Percentiles rank a stretch among this genome's conserved stretches.
Evolutionary conservation across 2,113 vertebrate species (phyloP).

Genomic region (Echinops telfairi): DNA sequence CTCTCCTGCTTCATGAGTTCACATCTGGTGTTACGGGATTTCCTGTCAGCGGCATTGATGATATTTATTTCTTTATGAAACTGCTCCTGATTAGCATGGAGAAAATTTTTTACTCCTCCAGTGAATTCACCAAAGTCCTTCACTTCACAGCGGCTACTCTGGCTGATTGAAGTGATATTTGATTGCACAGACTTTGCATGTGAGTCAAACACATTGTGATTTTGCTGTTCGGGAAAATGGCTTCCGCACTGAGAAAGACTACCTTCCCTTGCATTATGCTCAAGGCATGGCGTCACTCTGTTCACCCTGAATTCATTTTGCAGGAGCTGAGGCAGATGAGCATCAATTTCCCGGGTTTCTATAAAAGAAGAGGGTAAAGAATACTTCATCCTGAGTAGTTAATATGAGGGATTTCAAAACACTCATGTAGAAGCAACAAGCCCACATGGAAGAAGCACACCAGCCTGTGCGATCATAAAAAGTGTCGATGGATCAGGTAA

Average conservation of each 20-base stretch:
- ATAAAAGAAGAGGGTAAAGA: neutral
- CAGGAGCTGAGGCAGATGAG: neutral
- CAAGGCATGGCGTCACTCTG: neutral
- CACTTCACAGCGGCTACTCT: neutral
- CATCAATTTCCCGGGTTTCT: neutral
- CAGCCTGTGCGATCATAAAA: too few relatives aligned
- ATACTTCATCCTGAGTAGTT: neutral
- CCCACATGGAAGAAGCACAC: too few relatives aligned
- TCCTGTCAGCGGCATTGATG: too few relatives aligned
- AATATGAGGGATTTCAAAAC: neutral
- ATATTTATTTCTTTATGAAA: neutral
- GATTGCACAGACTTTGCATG: too few relatives aligned
- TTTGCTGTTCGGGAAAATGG: neutral
- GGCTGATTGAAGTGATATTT: neutral
- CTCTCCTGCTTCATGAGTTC: neutral
- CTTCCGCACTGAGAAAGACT: neutral
- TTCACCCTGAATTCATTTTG: neutral
- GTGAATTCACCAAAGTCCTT: neutral
- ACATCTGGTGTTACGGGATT: neutral
- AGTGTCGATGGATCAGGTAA: too few relatives aligned
- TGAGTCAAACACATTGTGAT: neutral
- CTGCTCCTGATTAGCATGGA: neutral
- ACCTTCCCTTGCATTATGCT: neutral
- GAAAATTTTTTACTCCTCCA: neutral
- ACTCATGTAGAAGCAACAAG: too few relatives aligned